Percentiles rank a stretch among this genome's conserved stretches.
Evolutionary conservation across 2,113 vertebrate genomes (phyloP).

Genomic region (Myotis yumanensis): DNA sequence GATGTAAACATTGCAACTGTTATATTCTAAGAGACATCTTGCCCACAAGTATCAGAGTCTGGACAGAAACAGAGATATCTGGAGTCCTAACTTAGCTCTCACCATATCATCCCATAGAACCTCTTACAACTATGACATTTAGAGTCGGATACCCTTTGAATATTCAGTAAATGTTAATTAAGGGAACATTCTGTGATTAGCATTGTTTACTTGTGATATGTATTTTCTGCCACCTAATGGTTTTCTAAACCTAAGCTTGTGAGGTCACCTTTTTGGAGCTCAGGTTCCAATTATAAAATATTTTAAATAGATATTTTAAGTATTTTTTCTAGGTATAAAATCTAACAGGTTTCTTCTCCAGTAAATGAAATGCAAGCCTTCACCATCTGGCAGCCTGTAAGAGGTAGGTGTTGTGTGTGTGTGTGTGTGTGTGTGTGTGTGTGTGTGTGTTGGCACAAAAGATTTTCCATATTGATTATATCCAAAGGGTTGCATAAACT

Average conservation of each 20-base stretch:
- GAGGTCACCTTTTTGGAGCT: not conserved
- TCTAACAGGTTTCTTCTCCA: not conserved
- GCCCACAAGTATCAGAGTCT: not conserved
- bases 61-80: not conserved
- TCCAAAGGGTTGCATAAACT: not conserved
- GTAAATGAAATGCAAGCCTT: not conserved
- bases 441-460: not conserved
- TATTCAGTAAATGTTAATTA: conserved; percentile 17
- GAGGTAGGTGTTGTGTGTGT: not conserved
- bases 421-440: not conserved
- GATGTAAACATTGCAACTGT: not conserved
- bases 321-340: not conserved
- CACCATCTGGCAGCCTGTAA: not conserved
- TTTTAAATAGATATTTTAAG: not conserved
- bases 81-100: not conserved
- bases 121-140: not conserved
- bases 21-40: conserved; percentile 2
- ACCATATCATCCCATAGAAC: not conserved
- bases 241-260: conserved; percentile 2
- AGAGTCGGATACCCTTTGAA: not conserved
- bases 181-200: not conserved
- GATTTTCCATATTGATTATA: not conserved
- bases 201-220: not conserved
- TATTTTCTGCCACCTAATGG: conserved; percentile 57
- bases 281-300: not conserved